Conservation (phyloP, 2,888 invertebrate genomes). For the Lasioglossum marginatum region DNA sequence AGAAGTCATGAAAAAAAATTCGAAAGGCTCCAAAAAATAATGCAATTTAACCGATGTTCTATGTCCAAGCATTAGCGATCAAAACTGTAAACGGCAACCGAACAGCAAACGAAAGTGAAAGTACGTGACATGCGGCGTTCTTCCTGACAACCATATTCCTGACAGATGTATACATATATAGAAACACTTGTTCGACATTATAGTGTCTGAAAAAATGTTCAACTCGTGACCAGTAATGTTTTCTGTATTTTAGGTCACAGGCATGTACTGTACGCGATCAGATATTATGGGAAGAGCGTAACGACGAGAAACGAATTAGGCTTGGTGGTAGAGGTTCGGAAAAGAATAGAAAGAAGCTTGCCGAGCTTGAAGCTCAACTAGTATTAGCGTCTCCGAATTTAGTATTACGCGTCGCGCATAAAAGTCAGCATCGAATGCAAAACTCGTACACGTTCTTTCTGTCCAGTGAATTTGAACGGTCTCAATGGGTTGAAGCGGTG, state of each 20-base stretch:
- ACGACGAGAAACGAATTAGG: conserved; percentile 87
- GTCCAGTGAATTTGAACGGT: conserved; percentile 96
- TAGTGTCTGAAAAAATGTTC: neutral
- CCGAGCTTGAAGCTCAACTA: conserved; percentile 95
- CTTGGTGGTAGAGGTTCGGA: conserved; percentile 89
- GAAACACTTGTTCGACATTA: neutral
- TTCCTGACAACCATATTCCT: too few species aligned
- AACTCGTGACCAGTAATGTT: conserved; percentile 9
- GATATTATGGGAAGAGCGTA: conserved; percentile 91
- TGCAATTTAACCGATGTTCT: too few species aligned
- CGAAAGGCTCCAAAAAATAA: too few species aligned
- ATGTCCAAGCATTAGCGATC: too few species aligned
- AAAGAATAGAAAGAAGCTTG: conserved; percentile 95
- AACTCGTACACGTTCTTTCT: conserved; percentile 91
- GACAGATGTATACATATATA: conserved; percentile 35
- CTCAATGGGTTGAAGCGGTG: conserved; percentile 97
- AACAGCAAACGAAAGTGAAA: too few species aligned
- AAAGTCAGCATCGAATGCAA: conserved; percentile 89
- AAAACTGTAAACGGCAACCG: too few species aligned
- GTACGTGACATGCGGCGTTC: too few species aligned
- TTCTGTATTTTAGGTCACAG: conserved; percentile 88
- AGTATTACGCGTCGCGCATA: conserved; percentile 92
- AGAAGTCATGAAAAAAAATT: too few species aligned
- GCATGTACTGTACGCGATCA: conserved; percentile 95
- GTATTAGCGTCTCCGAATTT: conserved; percentile 96